Conservation (phyloP, 2,113 vertebrate species). For the Cisticola juncidis region DNA sequence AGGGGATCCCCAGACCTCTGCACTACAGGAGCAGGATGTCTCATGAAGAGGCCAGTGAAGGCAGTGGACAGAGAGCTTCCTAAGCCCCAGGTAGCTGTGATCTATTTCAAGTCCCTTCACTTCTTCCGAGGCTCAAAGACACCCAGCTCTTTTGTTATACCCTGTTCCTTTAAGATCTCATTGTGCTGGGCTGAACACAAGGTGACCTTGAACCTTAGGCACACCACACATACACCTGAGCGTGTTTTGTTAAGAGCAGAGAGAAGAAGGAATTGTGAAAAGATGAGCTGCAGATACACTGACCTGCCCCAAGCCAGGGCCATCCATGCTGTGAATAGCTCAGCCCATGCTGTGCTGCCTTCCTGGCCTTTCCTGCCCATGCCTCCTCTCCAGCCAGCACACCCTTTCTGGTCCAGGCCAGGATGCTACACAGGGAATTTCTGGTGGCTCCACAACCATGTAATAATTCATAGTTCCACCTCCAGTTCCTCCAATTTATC, state of each 20-base stretch:
- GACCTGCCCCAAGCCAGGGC: background rate
- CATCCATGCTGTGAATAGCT: background rate
- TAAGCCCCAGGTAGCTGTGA: background rate
- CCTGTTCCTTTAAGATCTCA: background rate
- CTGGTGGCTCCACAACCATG: background rate
- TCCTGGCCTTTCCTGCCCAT: background rate
- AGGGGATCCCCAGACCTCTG: conserved; percentile 30
- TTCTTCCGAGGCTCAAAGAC: background rate
- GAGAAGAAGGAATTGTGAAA: background rate
- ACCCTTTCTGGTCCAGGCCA: background rate
- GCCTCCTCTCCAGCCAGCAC: background rate
- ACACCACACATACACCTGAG: background rate
- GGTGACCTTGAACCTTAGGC: conserved; percentile 9
- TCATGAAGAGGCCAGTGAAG: fast-evolving
- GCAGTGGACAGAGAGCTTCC: background rate
- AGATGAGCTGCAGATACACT: background rate
- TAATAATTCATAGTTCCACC: background rate
- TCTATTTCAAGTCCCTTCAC: background rate
- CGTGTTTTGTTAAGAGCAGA: background rate
- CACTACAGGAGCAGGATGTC: background rate
- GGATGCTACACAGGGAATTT: background rate
- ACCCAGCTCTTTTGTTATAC: background rate
- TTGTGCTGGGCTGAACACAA: background rate
- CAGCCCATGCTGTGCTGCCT: background rate
- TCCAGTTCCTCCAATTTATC: background rate